Percentiles rank a stretch among this genome's conserved stretches.
Conservation (phyloP, 2,888 invertebrate genomes). For the Tuberolachnus salignus region DNA sequence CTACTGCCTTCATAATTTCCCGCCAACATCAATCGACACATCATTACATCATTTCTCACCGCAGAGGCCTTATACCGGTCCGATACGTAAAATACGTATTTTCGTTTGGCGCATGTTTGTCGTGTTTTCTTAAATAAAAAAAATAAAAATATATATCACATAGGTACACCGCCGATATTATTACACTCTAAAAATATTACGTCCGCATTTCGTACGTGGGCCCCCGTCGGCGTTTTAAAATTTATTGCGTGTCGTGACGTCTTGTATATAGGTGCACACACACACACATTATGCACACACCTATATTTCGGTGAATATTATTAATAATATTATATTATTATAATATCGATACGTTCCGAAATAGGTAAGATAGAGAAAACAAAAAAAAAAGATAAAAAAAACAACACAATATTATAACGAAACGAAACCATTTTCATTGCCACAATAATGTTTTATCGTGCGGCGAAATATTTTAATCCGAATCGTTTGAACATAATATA, state of each 20-base stretch:
- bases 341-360: background rate
- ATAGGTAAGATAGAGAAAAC: background rate
- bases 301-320: background rate
- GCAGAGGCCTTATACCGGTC: background rate
- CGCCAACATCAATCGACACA: no score
- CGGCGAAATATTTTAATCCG: no score
- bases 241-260: background rate
- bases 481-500: no score
- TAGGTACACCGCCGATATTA: background rate
- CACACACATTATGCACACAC: background rate
- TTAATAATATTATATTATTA: background rate
- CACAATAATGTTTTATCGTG: background rate
- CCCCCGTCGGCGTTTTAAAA: background rate
- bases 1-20: no score
- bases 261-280: background rate
- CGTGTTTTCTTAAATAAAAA: background rate
- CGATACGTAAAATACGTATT: background rate
- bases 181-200: conserved; percentile 3
- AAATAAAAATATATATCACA: background rate
- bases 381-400: background rate
- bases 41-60: no score
- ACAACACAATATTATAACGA: no score
- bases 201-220: conserved; percentile 13
- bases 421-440: background rate
- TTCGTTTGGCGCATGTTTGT: background rate